Evolutionary conservation across 2,113 vertebrate species (phyloP), one percentile per base, ranked within the genome.

Genomic region (Bos indicus): DNA sequence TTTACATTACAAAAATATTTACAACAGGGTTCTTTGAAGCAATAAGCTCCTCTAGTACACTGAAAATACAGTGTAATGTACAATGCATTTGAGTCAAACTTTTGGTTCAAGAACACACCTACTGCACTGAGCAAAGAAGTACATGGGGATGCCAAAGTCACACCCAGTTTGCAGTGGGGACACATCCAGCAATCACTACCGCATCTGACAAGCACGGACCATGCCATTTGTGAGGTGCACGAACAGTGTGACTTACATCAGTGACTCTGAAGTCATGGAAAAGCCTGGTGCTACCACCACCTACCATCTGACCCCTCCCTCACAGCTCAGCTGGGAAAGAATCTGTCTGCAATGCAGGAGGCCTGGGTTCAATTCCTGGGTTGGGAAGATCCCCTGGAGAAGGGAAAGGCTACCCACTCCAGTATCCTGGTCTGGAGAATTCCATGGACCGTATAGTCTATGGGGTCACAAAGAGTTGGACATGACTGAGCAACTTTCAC

Each of bases 1-100:
- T 64, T 77, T 95, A 85, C 25, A 51, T 78, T 56, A 94, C 14
- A 86, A 54, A 43, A 95, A 71, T 33, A 93, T 83, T 62, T 56
- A 80, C 71, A 11, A 9, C 17, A 71, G 25, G n/a, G 14, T 25
- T 60, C 82, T 77, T 74, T 64, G 51, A 85, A 56, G 21, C 67
- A 93, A 21, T 59, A 48, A 40, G 16, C 43, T 62, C 21, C 33
- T 25, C n/a, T 6, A 7, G 2, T 7, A 11, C 15, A 19, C 2
- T n/a, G 36, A 56, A 90, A 81, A 74, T n/a, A 26, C 4, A 36
- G 13, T 8, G 3, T 15, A 36, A 88, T 48, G 57, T 17, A 60
- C 3, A 25, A 78, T 0, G 48, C 67, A 77, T 17, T 9, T 46
- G 43, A 90, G 16, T 43, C 57, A 56, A 60, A 84, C 60, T 46